Evolutionary conservation across 1,140 invertebrate genomes (phyloP).

Genomic region (Lutraria rhynchaena): DNA sequence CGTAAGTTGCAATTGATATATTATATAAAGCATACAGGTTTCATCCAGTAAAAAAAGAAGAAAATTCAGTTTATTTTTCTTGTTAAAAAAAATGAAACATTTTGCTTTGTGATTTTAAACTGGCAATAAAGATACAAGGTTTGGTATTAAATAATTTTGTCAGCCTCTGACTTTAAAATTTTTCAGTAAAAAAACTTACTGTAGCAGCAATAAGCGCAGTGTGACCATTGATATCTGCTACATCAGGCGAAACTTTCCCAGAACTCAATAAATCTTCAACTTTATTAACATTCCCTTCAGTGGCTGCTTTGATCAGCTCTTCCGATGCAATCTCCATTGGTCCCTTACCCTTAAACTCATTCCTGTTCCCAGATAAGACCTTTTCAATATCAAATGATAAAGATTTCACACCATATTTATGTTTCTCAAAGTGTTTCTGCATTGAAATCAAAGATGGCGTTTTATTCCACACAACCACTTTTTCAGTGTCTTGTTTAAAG

Average conservation of each 20-base stretch:
- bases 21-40: too few relatives aligned
- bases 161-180: too few relatives aligned
- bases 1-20: too few relatives aligned
- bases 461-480: conserved; percentile 74
- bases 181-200: conserved; percentile 74
- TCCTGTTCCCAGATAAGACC: conserved; percentile 73
- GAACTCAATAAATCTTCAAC: conserved; percentile 74
- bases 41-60: too few relatives aligned
- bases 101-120: too few relatives aligned
- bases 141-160: too few relatives aligned
- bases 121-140: too few relatives aligned
- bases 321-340: conserved; percentile 76
- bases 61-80: too few relatives aligned
- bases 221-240: conserved; percentile 77
- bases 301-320: conserved; percentile 73
- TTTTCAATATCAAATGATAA: conserved; percentile 73
- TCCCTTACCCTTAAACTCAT: conserved; percentile 70
- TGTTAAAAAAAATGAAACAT: too few relatives aligned
- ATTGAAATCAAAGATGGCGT: conserved; percentile 76
- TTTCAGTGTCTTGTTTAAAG: conserved; percentile 55
- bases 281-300: conserved; percentile 68
- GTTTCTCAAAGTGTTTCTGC: conserved; percentile 77
- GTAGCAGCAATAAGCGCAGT: conserved; percentile 78
- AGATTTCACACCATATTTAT: conserved; percentile 58
- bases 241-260: conserved; percentile 78